Percentiles rank a stretch among this genome's conserved stretches.
These are phyloP conservation scores for Acleris cristana DNA, from an alignment of 2,888 invertebrate species.

Conservation along the genomic window DNA sequence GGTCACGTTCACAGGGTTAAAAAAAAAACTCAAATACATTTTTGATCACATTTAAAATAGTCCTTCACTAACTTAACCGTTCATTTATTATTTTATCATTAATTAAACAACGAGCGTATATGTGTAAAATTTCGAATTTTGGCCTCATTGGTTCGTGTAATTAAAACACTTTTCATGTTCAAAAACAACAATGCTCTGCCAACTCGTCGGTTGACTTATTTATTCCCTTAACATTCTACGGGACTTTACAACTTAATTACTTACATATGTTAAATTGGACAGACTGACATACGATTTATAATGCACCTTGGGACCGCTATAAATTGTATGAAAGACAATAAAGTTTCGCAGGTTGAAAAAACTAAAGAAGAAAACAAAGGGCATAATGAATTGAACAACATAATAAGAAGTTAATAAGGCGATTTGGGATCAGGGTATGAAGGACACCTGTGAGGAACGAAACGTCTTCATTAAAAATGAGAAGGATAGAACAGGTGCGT, in stretches of 20 bases:
- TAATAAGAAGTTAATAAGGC: conserved; percentile 72
- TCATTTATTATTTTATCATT: conserved; percentile 23
- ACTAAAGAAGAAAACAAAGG: conserved; percentile 77
- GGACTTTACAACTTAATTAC: conserved; percentile 80
- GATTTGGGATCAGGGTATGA: conserved; percentile 56
- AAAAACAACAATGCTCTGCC: conserved; percentile 48
- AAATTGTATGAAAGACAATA: conserved; percentile 71
- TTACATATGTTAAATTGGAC: conserved; percentile 76
- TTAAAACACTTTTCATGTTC: conserved; percentile 53
- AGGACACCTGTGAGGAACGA: conserved; percentile 75
- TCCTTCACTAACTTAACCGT: conserved; percentile 8
- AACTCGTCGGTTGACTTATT: conserved; percentile 52
- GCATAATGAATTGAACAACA: conserved; percentile 80
- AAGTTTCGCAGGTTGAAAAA: conserved; percentile 74
- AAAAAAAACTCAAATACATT: too few relatives aligned
- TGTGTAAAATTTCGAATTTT: conserved; percentile 41
- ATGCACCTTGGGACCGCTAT: conserved; percentile 71
- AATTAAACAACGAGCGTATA: conserved; percentile 27
- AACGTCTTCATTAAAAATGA: conserved; percentile 80
- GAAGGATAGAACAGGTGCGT: conserved; percentile 66
- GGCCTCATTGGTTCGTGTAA: conserved; percentile 57
- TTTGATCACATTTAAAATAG: background rate
- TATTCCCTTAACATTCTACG: conserved; percentile 59
- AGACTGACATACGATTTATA: conserved; percentile 72
- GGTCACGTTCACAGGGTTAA: too few relatives aligned